Evolutionary conservation across 2,113 vertebrate species (phyloP).

Genomic region (Herpetotheres cachinnans): DNA sequence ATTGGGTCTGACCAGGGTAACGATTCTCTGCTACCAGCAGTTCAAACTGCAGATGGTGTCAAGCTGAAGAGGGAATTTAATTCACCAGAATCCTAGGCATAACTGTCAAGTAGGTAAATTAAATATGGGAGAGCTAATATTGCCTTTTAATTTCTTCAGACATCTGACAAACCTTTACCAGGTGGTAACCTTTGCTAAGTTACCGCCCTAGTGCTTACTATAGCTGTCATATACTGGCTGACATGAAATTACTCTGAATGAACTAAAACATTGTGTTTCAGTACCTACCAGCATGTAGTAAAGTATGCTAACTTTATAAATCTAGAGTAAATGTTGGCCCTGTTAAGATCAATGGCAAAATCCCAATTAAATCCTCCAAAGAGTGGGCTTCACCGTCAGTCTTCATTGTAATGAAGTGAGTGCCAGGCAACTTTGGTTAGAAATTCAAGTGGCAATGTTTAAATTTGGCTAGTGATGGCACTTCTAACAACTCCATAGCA

Average conservation of each 20-base stretch:
- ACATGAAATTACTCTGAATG: neutral
- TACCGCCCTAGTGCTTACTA: neutral
- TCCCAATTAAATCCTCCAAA: neutral
- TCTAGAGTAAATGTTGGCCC: neutral
- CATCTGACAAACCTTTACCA: neutral
- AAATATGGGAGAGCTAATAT: neutral
- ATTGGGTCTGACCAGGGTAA: neutral
- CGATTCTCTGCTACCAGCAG: neutral
- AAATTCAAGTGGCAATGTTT: neutral
- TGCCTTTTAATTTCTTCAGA: neutral
- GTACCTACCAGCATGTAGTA: neutral
- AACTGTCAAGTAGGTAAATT: neutral
- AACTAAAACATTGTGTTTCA: neutral
- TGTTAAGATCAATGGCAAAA: neutral
- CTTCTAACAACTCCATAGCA: neutral
- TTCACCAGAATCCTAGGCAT: neutral
- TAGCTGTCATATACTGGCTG: neutral
- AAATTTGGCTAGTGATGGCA: neutral
- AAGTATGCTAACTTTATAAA: neutral
- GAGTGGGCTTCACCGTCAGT: fast-evolving
- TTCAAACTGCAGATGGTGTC: neutral
- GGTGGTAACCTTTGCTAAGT: neutral
- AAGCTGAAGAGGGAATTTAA: neutral
- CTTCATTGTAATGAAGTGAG: neutral
- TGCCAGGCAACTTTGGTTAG: neutral